Conservation (phyloP, 2,797 vertebrate genomes). For the Sebastes cheni region DNA sequence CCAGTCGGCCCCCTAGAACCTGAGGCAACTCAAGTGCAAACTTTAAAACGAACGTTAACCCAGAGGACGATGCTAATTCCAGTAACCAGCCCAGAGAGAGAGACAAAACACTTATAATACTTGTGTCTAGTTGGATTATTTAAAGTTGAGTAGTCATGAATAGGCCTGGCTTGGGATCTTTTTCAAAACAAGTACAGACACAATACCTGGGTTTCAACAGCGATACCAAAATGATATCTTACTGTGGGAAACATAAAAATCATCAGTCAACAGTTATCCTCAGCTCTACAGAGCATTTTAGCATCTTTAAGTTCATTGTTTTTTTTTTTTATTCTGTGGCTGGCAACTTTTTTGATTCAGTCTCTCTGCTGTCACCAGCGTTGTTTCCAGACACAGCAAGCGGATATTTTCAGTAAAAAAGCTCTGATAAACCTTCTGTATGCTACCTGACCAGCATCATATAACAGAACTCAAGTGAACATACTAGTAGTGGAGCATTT, state of each 20-base stretch:
- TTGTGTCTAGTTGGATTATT: conserved; percentile 41
- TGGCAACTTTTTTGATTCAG: too few relatives aligned
- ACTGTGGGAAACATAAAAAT: neutral
- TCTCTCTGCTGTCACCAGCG: too few relatives aligned
- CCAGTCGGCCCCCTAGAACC: neutral
- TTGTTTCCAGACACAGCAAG: too few relatives aligned
- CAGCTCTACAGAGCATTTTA: fast-evolving
- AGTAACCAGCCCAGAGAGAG: neutral
- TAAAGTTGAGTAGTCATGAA: conserved; percentile 34
- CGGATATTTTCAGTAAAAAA: too few relatives aligned
- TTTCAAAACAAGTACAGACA: neutral
- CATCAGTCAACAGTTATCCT: neutral
- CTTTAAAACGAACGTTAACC: conserved; percentile 1
- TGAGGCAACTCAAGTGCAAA: neutral
- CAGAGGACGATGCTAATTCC: conserved; percentile 6
- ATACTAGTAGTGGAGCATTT: neutral
- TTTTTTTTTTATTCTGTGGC: too few relatives aligned
- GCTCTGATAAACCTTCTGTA: too few relatives aligned
- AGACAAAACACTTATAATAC: neutral
- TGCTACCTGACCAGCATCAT: too few relatives aligned
- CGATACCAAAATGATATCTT: neutral
- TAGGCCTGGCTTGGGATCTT: neutral
- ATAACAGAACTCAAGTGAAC: too few relatives aligned
- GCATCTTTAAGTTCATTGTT: too few relatives aligned
- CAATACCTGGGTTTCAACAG: neutral